phyloP scores from a whole-genome alignment of 2,888 invertebrate species.

The Clistopyga incitator region DNA sequence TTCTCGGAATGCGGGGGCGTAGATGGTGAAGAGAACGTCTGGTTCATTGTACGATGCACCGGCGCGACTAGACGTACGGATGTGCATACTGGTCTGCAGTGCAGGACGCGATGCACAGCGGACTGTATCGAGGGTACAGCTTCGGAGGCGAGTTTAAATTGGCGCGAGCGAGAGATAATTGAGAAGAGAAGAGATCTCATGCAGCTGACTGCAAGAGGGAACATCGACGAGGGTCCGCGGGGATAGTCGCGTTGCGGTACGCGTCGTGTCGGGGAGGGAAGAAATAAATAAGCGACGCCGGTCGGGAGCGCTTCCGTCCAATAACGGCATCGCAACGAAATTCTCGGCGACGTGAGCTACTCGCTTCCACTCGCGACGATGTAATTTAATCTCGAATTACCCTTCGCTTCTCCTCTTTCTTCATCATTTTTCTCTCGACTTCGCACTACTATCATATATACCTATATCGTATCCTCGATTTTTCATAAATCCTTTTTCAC shows the following conservation, averaged over 20 bases:
- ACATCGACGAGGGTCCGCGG: constrained; percentile 12
- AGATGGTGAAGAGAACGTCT: constrained; percentile 27
- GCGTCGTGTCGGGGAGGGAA: constrained; percentile 62
- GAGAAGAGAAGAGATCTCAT: constrained; percentile 53
- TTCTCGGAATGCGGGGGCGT: constrained; percentile 13
- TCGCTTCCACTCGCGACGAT: constrained; percentile 22
- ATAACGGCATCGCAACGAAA: constrained; percentile 64
- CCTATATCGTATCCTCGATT: constrained; percentile 12
- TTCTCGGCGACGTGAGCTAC: constrained; percentile 23
- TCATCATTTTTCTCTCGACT: constrained; percentile 30
- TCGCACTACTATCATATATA: background rate
- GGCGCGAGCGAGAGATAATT: constrained; percentile 63
- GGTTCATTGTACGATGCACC: constrained; percentile 30
- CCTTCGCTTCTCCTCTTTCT: constrained; percentile 20
- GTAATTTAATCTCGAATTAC: constrained; percentile 59
- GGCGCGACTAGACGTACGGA: background rate
- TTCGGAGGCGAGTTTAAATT: constrained; percentile 55
- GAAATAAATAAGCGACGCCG: constrained; percentile 67
- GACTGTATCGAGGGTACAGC: background rate
- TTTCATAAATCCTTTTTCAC: background rate
- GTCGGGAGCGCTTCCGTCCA: constrained; percentile 63
- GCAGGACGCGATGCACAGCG: constrained; percentile 6
- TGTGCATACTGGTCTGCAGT: background rate
- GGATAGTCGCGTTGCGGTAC: constrained; percentile 47
- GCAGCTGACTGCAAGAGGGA: constrained; percentile 34